These are phyloP conservation scores for Poliocrania exsul DNA, from an alignment of 2,797 vertebrate species.

Conservation along the genomic window DNA sequence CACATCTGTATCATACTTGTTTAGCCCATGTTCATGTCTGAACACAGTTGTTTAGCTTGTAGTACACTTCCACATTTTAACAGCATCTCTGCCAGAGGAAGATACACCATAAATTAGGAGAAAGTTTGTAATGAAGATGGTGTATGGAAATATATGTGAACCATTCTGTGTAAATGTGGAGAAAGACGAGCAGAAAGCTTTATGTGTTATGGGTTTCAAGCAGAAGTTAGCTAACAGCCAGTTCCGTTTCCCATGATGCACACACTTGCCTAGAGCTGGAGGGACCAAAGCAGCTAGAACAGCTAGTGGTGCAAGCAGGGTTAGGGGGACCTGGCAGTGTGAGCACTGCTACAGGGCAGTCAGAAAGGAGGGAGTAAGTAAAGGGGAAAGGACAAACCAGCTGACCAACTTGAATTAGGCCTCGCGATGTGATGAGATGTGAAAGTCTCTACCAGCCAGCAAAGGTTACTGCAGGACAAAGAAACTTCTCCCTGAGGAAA, in stretches of 20 bases:
- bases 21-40: background rate
- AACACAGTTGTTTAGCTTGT: background rate
- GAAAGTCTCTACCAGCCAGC: background rate
- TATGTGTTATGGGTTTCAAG: background rate
- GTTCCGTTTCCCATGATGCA: background rate
- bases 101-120: background rate
- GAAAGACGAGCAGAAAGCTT: background rate
- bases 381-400: background rate
- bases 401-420: background rate
- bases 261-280: background rate
- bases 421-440: background rate
- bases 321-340: rapidly evolving
- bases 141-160: background rate
- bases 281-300: background rate
- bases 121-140: background rate
- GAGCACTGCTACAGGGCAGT: background rate
- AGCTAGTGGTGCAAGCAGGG: background rate
- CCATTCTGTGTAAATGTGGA: background rate
- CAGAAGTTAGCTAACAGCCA: background rate
- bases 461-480: background rate
- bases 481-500: background rate
- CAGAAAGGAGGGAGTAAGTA: background rate
- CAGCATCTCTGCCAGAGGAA: background rate
- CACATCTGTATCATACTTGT: background rate
- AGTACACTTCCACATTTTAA: background rate